These are phyloP conservation scores for Capitella teleta DNA, from an alignment of 1,140 invertebrate species.

Conservation along the genomic window DNA sequence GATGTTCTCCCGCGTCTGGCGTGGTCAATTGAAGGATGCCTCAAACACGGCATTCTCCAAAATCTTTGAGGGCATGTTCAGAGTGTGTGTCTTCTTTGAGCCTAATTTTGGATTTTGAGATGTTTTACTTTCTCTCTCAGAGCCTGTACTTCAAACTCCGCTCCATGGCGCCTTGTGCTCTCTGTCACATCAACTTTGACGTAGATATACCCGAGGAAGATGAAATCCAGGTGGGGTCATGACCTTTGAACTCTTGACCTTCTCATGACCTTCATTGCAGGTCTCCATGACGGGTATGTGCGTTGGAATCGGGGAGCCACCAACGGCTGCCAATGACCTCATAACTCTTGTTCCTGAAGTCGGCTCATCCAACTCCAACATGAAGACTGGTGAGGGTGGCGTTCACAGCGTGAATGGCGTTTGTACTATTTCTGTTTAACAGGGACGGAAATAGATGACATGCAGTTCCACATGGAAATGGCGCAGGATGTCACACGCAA, in stretches of 20 bases:
- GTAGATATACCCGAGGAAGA: slow-evolving; percentile 74
- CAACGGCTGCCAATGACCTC: too few species aligned
- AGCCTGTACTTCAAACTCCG: slow-evolving; percentile 75
- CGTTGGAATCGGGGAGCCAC: slow-evolving; percentile 16
- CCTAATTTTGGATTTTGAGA: neutral
- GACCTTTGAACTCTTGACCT: neutral
- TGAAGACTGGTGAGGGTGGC: too few species aligned
- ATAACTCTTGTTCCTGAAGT: too few species aligned
- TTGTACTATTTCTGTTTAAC: too few species aligned
- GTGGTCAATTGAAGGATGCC: slow-evolving; percentile 50
- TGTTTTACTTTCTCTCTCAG: slow-evolving; percentile 43
- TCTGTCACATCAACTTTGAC: slow-evolving; percentile 65
- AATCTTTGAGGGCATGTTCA: slow-evolving; percentile 56
- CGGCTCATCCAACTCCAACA: too few species aligned
- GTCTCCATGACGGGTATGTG: slow-evolving; percentile 21
- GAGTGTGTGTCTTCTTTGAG: slow-evolving; percentile 38
- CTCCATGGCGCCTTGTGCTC: slow-evolving; percentile 67
- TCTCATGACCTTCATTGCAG: slow-evolving; percentile 4
- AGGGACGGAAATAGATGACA: too few species aligned
- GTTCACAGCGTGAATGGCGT: too few species aligned
- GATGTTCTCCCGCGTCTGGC: slow-evolving; percentile 77
- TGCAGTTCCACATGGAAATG: too few species aligned
- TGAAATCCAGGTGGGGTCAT: slow-evolving; percentile 63
- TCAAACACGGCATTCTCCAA: slow-evolving; percentile 34
- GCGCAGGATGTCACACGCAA: too few species aligned